Base-by-base conservation (phyloP, 2,113 vertebrate genomes). In the Etia nguti region DNA sequence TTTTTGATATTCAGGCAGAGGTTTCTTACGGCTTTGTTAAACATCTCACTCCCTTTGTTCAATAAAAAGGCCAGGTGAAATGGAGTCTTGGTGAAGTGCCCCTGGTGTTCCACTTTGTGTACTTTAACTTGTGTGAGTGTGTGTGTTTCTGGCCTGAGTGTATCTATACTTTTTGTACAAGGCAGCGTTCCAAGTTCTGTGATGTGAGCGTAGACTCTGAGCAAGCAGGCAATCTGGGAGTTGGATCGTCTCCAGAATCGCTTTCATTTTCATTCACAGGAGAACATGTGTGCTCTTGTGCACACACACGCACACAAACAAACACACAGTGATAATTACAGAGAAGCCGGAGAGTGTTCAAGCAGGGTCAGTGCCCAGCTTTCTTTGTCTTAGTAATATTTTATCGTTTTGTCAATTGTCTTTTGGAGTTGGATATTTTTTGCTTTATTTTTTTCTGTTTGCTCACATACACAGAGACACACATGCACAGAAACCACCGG, bases 191-290 rank as follows among this genome's bases (percentile, higher is more conserved):
- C 89, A 86, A 84, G 22, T 56, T 36, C 79, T 89, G 86, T 94
- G 93, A 93, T 55, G 80, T 84, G 88, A 90, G 90, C 31, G 55
- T 56, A 2, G 59, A 91, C 83, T 91, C 88, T 87, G 56, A 87
- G 82, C 92, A 93, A 90, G 84, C 75, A 90, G 87, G 73, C 92
- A 93, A 92, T 94, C 91, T 95, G 89, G 65, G 85, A 50, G 34
- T 81, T 94, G 92, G 94, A 89, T 83, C 77, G 20, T 41, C 48
- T 93, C 89, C 92, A 95, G 81, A 81, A 89, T 34, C 13, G 9
- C 89, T 92, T 92, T 91, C 83, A 92, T 91, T 89, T 88, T 88
- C 86, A 92, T 65, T 89, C 83, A 82, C 83, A 84, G 75, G 22
- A 59, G 60, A 80, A 88, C 86, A 86, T 20, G 5, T 60, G 65